phyloP scores from a whole-genome alignment of 2,797 vertebrate species.

The Pangasius krempfi region DNA sequence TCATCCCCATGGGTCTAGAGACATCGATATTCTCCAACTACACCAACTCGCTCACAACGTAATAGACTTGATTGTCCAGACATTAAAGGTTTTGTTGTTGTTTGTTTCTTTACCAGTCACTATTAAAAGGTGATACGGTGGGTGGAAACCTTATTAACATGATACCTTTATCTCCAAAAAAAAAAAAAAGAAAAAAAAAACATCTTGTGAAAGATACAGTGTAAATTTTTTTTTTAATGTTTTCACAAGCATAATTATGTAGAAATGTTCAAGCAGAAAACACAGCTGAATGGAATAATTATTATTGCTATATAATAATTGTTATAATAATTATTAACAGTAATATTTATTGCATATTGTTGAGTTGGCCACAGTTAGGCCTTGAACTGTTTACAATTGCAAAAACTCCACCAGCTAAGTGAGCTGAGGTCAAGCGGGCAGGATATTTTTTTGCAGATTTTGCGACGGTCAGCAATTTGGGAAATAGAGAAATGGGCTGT shows the following conservation, averaged over 20 bases:
- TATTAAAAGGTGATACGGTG: constrained; percentile 58
- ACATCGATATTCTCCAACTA: constrained; percentile 75
- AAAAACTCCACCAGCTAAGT: constrained; percentile 50
- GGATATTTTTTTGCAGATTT: constrained; percentile 72
- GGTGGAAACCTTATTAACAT: constrained; percentile 61
- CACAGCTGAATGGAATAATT: neutral
- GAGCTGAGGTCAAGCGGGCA: constrained; percentile 51
- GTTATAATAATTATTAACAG: no score
- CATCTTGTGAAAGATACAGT: constrained; percentile 20
- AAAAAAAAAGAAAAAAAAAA: constrained; percentile 10
- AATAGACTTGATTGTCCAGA: constrained; percentile 72
- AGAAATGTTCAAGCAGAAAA: neutral
- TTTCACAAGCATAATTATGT: neutral
- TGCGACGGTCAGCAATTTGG: constrained; percentile 79
- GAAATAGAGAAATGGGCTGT: constrained; percentile 74
- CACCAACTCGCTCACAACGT: constrained; percentile 66
- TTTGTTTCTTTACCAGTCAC: constrained; percentile 66
- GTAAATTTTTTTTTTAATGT: neutral
- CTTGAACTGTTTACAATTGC: constrained; percentile 51
- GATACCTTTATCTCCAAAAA: constrained; percentile 3
- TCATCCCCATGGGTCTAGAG: constrained; percentile 70
- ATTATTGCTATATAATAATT: neutral
- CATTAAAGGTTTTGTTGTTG: constrained; percentile 71
- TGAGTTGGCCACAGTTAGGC: constrained; percentile 20
- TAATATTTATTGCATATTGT: neutral